Evolutionary conservation across 1,140 invertebrate genomes (phyloP).

Genomic region (Drosophila cardini): DNA sequence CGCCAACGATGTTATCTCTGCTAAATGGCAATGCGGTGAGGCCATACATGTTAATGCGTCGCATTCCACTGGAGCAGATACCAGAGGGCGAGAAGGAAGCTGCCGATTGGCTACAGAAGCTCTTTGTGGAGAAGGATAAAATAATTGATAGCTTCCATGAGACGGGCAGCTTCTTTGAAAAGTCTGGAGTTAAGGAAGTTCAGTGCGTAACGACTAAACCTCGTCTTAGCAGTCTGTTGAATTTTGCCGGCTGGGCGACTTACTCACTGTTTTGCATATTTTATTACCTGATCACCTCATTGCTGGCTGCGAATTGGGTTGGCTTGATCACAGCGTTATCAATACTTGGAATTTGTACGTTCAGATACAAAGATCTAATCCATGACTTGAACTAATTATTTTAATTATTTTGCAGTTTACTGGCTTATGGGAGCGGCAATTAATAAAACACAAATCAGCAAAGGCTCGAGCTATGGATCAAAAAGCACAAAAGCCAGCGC

Average conservation of each 20-base stretch:
- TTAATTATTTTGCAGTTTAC: conserved; percentile 88
- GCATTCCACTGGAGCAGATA: conserved; percentile 92
- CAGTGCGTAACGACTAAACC: conserved; percentile 86
- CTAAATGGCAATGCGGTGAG: conserved; percentile 91
- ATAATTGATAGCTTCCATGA: conserved; percentile 92
- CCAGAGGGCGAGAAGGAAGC: conserved; percentile 92
- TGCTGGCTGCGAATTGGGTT: conserved; percentile 90
- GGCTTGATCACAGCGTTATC: conserved; percentile 88
- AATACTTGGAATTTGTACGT: conserved; percentile 91
- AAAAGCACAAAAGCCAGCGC: conserved; percentile 56
- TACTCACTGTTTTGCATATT: conserved; percentile 89
- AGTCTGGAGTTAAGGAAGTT: conserved; percentile 89
- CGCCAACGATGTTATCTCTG: conserved; percentile 92
- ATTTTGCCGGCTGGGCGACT: conserved; percentile 89
- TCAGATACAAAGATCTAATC: conserved; percentile 41
- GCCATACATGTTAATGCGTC: conserved; percentile 92
- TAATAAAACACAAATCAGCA: conserved; percentile 93
- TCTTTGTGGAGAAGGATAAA: conserved; percentile 88
- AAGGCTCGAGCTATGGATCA: conserved; percentile 91
- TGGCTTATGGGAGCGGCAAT: conserved; percentile 91
- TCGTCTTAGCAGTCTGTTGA: conserved; percentile 89
- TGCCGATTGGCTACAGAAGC: conserved; percentile 92
- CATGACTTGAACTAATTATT: conserved; percentile 1
- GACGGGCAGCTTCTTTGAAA: conserved; percentile 92
- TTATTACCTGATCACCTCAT: conserved; percentile 88